A percentile compares a stretch with the other conserved stretches of the same genome.
phyloP scores from a whole-genome alignment of 2,113 vertebrate genomes.

The Thomomys bottae region DNA sequence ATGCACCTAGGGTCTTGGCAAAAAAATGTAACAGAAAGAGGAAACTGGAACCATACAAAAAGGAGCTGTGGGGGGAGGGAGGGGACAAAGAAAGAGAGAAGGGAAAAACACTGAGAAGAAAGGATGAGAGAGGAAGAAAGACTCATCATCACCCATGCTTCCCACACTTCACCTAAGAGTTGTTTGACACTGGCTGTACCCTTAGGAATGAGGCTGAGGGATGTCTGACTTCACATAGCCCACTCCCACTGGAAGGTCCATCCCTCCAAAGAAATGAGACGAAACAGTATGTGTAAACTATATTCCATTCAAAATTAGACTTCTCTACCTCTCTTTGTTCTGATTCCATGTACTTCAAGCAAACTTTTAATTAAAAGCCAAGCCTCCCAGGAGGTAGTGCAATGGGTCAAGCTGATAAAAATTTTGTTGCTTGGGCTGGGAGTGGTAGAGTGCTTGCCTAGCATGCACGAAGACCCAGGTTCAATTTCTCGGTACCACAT shows the following conservation, averaged over 20 bases:
- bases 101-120: neutral
- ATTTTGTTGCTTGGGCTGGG: constrained; percentile 2
- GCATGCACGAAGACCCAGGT: too few relatives aligned
- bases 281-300: constrained; percentile 41
- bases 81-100: too few relatives aligned
- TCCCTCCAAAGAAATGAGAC: constrained; percentile 4
- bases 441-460: too few relatives aligned
- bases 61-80: neutral
- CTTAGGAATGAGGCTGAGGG: constrained; percentile 7
- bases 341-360: constrained; percentile 51
- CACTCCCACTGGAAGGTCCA: neutral
- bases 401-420: constrained; percentile 40
- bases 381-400: neutral
- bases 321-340: constrained; percentile 64
- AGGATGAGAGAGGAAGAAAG: neutral
- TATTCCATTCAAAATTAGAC: constrained; percentile 21
- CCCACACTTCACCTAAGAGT: neutral
- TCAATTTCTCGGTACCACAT: too few relatives aligned
- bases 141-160: neutral
- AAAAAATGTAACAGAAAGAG: constrained; percentile 2
- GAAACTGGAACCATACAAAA: neutral
- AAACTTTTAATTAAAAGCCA: constrained; percentile 38
- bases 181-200: neutral
- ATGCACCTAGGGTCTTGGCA: neutral
- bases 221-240: neutral